Base-by-base conservation (phyloP, 2,113 vertebrate species). In the Sporophila hypoxantha region DNA sequence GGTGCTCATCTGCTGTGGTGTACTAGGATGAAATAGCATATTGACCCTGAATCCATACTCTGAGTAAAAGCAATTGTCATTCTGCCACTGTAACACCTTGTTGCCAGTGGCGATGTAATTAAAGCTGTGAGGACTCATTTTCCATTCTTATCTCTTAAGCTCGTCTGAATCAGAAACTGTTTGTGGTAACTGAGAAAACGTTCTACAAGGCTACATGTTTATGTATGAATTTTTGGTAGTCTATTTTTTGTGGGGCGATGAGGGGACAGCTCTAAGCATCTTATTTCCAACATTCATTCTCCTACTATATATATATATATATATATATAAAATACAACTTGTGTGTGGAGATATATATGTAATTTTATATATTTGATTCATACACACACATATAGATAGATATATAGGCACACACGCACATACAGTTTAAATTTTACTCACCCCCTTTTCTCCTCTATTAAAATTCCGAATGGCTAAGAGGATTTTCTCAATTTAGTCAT, bases 401-500 rank as follows among this genome's bases (percentile, higher is more conserved):
- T 62, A 88, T 68, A 85, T 61, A 91, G 76, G 82, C 53, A 89
- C 76, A 76, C 56, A 61, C 5, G 17, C 68, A 93, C 87, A 93
- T 8, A 94, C 78, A 96, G 96, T 96, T 96, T 96, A 97, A 96
- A 97, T 97, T 97, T 97, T 97, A 97, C 98, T 97, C 97, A 97
- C 96, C 97, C 95, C 96, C 95, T 97, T 97, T 97, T 97, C 97
- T 98, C 96, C 95, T 97, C 98, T 97, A 99, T 99, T 99, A 98
- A 99, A 99, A 99, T 99, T 98, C 98, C 97, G 92, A 98, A 98
- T 98, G 98, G 98, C 98, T 99, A 98, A 99, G 98, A 98, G 98
- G 98, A 99, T 99, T 99, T 99, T 98, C 98, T 99, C 98, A 99
- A 99, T 99, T 99, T 99, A 99, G 98, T 98, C 98, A 98, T 99